phyloP scores from a whole-genome alignment of 2,888 invertebrate genomes.

The Muscina levida region DNA sequence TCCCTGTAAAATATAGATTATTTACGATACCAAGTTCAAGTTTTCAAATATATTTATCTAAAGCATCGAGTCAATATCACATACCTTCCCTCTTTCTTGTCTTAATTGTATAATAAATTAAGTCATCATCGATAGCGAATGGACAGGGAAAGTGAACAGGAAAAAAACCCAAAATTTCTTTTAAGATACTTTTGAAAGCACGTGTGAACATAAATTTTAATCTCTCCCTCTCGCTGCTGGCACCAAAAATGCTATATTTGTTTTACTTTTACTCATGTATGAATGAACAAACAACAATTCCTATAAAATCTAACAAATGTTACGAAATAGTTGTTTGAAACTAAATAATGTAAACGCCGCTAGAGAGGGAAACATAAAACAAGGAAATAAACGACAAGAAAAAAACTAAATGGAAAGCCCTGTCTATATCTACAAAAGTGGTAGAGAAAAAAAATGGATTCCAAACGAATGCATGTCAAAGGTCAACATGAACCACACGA shows the following conservation, averaged over 20 bases:
- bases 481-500: slow-evolving; percentile 26
- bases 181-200: not conserved
- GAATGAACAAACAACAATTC: slow-evolving; percentile 3
- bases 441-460: slow-evolving; percentile 1
- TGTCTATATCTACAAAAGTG: not conserved
- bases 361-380: slow-evolving; percentile 5
- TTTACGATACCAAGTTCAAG: slow-evolving; percentile 23
- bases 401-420: not conserved
- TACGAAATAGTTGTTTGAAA: not conserved
- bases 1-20: slow-evolving; percentile 6
- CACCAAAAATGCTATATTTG: slow-evolving; percentile 19
- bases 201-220: slow-evolving; percentile 32
- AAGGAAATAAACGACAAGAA: slow-evolving; percentile 18
- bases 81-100: too few relatives aligned
- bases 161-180: not conserved
- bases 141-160: slow-evolving; percentile 12
- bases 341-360: not conserved
- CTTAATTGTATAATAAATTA: too few relatives aligned
- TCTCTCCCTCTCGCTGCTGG: not conserved
- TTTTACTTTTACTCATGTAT: slow-evolving; percentile 23
- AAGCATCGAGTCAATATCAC: not conserved
- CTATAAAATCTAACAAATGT: slow-evolving; percentile 1
- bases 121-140: not conserved
- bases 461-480: slow-evolving; percentile 26
- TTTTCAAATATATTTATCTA: slow-evolving; percentile 13